Evolutionary conservation across 2,113 vertebrate species (phyloP).

Genomic region (Aspiorhynchus laticeps): DNA sequence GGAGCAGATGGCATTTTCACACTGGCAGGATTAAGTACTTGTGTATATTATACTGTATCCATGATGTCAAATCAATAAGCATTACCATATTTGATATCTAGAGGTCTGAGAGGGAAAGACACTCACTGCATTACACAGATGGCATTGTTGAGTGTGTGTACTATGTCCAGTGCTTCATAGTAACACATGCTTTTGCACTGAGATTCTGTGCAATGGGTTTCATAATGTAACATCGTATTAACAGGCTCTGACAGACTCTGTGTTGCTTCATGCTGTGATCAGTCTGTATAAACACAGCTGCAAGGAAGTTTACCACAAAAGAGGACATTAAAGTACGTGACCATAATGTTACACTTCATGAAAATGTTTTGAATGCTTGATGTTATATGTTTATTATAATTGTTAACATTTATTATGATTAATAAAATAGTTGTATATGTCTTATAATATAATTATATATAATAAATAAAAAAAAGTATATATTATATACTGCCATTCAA

Average conservation of each 20-base stretch:
- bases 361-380: constrained; percentile 15
- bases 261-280: constrained; percentile 30
- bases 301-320: neutral
- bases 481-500: neutral
- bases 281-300: constrained; percentile 23
- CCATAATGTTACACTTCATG: constrained; percentile 7
- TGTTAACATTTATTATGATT: neutral
- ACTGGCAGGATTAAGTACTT: neutral
- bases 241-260: constrained; percentile 21
- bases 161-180: neutral
- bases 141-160: neutral
- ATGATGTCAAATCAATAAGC: constrained; percentile 1
- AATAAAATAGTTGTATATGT: neutral
- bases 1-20: constrained; percentile 24
- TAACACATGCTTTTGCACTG: constrained; percentile 24
- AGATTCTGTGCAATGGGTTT: constrained; percentile 11
- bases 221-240: constrained; percentile 26
- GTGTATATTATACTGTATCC: neutral
- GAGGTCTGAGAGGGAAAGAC: neutral
- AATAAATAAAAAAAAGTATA: neutral
- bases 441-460: neutral
- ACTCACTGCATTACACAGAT: neutral
- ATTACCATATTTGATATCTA: neutral
- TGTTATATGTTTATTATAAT: neutral
- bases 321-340: neutral